Conservation (phyloP, 2,797 vertebrate species). For the Chelmon rostratus region DNA sequence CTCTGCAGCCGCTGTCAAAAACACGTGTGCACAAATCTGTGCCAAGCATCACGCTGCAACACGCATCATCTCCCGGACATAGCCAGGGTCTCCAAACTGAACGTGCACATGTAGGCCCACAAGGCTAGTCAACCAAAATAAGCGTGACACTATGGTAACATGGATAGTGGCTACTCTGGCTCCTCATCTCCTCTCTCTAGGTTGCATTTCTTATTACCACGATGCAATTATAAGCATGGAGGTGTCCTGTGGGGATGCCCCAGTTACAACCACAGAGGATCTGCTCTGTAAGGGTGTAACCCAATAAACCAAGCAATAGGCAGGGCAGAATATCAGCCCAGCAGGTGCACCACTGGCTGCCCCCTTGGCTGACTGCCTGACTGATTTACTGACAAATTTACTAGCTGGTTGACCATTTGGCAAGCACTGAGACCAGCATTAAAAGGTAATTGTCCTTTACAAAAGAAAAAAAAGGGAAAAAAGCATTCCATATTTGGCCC, state of each 20-base stretch:
- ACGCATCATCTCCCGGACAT: conserved; percentile 28
- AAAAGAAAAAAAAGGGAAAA: conserved; percentile 16
- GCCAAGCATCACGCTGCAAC: conserved; percentile 43
- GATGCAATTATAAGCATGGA: conserved; percentile 63
- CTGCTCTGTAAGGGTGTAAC: conserved; percentile 26
- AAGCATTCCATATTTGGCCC: conserved; percentile 25
- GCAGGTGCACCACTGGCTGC: conserved; percentile 35
- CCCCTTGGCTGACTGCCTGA: conserved; percentile 21
- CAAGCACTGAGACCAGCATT: conserved; percentile 29
- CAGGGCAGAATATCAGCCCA: conserved; percentile 14
- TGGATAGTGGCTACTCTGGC: conserved; percentile 60
- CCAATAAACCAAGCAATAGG: conserved; percentile 40
- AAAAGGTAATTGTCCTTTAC: conserved; percentile 37
- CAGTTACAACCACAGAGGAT: conserved; percentile 63
- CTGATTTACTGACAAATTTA: conserved; percentile 44
- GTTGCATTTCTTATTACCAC: conserved; percentile 63
- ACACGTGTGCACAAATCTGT: conserved; percentile 49
- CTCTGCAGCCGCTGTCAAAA: conserved; percentile 60
- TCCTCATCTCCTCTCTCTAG: conserved; percentile 31
- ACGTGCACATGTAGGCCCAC: conserved; percentile 34
- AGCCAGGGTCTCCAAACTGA: conserved; percentile 14
- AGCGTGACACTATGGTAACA: conserved; percentile 5
- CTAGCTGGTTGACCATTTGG: conserved; percentile 24
- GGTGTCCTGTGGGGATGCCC: conserved; percentile 74
- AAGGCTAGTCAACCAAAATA: conserved; percentile 25